These are phyloP conservation scores for Bursaphelenchus okinawaensis DNA, from an alignment of 2,888 invertebrate genomes.

Conservation along the genomic window DNA sequence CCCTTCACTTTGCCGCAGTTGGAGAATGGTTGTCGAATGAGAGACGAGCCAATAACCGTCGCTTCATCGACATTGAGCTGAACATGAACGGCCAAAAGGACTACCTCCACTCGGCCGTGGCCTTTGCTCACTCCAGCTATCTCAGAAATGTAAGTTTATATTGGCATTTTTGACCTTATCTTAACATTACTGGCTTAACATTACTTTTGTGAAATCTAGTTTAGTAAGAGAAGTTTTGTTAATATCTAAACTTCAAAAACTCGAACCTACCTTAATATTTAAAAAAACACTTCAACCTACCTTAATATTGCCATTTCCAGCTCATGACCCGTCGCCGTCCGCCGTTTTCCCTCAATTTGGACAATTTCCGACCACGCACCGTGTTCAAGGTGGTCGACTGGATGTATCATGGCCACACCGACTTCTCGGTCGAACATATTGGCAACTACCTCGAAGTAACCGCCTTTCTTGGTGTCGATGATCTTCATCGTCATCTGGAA, in stretches of 20 bases:
- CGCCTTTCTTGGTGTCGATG: slow-evolving; percentile 10
- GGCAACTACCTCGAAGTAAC: slow-evolving; percentile 12
- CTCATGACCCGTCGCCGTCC: not conserved
- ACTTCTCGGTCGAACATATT: not conserved
- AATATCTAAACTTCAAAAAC: no score
- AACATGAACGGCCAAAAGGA: not conserved
- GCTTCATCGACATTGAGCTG: slow-evolving; percentile 1
- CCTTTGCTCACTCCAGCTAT: not conserved
- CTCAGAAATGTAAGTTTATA: slow-evolving; percentile 1
- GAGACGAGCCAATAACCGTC: not conserved
- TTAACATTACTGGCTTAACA: no score
- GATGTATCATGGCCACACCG: slow-evolving; percentile 10
- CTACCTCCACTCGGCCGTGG: slow-evolving; percentile 7
- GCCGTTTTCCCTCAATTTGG: slow-evolving; percentile 1
- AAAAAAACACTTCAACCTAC: no score
- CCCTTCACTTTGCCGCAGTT: not conserved
- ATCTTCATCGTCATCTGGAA: slow-evolving; percentile 11
- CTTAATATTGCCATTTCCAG: not conserved
- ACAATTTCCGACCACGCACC: not conserved
- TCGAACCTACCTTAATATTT: no score
- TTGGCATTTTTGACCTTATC: no score
- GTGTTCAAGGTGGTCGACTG: slow-evolving; percentile 17
- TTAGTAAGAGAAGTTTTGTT: no score
- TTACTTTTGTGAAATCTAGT: no score
- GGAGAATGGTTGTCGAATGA: not conserved